Percentiles rank a stretch among this genome's conserved stretches.
These are phyloP conservation scores for Pristionchus mayeri DNA, from an alignment of 2,888 invertebrate species.

Conservation along the genomic window DNA sequence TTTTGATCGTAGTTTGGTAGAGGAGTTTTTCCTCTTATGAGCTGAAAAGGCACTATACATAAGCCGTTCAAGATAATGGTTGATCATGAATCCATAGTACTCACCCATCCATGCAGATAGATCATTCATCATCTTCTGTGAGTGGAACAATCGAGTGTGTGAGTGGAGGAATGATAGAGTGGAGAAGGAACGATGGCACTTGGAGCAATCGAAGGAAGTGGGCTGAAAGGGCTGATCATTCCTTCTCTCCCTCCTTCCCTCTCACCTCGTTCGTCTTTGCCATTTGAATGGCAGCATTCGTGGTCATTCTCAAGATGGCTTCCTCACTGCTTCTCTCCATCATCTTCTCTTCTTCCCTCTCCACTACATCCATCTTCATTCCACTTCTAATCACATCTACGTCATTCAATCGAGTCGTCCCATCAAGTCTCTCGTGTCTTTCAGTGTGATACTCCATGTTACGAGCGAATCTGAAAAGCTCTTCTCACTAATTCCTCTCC, in stretches of 20 bases:
- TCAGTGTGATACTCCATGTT: slow-evolving; percentile 66
- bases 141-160: slow-evolving; percentile 14
- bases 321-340: slow-evolving; percentile 63
- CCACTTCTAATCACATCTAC: slow-evolving; percentile 49
- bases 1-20: slow-evolving; percentile 6
- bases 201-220: not conserved
- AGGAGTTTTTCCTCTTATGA: slow-evolving; percentile 13
- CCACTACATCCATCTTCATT: slow-evolving; percentile 58
- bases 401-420: slow-evolving; percentile 63
- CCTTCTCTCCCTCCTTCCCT: not conserved
- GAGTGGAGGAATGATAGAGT: slow-evolving; percentile 34
- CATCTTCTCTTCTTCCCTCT: slow-evolving; percentile 57
- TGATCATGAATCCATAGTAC: not conserved
- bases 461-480: slow-evolving; percentile 53
- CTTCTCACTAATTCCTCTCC: not conserved
- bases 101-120: not conserved
- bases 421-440: too few species aligned
- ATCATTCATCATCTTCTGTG: not conserved
- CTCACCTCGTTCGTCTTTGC: slow-evolving; percentile 57
- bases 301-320: slow-evolving; percentile 64
- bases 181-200: slow-evolving; percentile 24
- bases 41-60: not conserved
- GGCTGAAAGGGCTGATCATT: not conserved
- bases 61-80: not conserved
- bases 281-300: slow-evolving; percentile 68